Conservation (phyloP, 2,888 invertebrate species). For the Folsomia manolachei region DNA sequence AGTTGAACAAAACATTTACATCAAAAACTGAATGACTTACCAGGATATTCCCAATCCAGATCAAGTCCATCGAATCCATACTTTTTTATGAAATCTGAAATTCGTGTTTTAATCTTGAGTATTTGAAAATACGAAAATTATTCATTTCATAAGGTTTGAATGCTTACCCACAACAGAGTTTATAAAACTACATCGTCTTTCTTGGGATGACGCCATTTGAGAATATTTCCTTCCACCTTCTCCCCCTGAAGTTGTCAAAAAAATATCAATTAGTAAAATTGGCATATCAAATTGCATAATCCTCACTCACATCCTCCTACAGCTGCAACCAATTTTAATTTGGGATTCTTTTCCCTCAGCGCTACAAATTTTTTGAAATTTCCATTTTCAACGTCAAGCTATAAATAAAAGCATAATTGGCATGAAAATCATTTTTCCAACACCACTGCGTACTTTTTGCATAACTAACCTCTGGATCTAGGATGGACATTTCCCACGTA, state of each 20-base stretch:
- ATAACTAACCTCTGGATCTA: conserved; percentile 79
- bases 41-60: conserved; percentile 85
- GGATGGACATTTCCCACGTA: conserved; percentile 71
- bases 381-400: conserved; percentile 48
- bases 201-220: conserved; percentile 41
- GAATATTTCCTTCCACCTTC: conserved; percentile 47
- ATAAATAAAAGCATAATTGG: too few species aligned
- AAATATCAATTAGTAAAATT: not conserved
- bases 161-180: conserved; percentile 42
- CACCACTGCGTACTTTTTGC: not conserved
- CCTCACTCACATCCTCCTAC: conserved; percentile 51
- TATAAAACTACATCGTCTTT: conserved; percentile 38
- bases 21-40: too few species aligned
- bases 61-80: conserved; percentile 83
- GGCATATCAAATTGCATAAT: conserved; percentile 4
- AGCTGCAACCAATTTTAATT: conserved; percentile 51
- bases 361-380: conserved; percentile 52
- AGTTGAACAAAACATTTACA: not conserved
- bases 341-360: conserved; percentile 51
- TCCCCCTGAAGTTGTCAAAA: conserved; percentile 22
- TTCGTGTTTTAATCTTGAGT: not conserved
- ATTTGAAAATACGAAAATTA: not conserved
- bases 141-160: not conserved
- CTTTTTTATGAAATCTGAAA: conserved; percentile 67
- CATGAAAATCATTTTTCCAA: not conserved